These are phyloP conservation scores for Platyrinchus mystaceus DNA, from an alignment of 2,797 vertebrate species.

Conservation along the genomic window DNA sequence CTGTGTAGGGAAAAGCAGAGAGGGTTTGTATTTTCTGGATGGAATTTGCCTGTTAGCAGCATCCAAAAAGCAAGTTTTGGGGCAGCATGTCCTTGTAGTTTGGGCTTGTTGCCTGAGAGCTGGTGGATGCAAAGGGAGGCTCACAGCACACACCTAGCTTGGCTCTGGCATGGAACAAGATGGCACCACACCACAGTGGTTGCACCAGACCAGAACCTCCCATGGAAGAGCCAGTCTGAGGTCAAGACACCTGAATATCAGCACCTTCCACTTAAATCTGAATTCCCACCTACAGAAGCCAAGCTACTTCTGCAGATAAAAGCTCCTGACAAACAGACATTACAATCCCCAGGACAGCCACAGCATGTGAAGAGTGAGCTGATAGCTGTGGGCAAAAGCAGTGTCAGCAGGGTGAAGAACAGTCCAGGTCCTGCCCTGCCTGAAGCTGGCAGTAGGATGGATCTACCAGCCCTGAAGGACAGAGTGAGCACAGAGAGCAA, in stretches of 20 bases:
- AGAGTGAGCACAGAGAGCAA: neutral
- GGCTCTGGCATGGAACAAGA: neutral
- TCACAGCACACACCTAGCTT: neutral
- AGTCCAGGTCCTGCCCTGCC: neutral
- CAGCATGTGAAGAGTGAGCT: neutral
- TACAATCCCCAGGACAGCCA: neutral
- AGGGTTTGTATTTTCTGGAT: neutral
- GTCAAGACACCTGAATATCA: neutral
- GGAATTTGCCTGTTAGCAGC: neutral
- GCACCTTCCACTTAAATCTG: neutral
- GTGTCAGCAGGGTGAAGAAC: neutral
- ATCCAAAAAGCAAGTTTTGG: neutral
- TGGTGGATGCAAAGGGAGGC: neutral
- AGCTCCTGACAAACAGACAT: neutral
- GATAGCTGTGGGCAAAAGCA: neutral
- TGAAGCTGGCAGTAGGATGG: neutral
- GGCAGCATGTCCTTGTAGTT: neutral
- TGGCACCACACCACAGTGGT: neutral
- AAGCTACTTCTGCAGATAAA: neutral
- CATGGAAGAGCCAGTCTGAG: neutral
- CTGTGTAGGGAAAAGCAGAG: constrained; percentile 70
- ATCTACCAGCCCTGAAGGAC: neutral
- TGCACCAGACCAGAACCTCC: neutral
- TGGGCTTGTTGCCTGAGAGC: fast-evolving
- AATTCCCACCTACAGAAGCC: neutral